Base-by-base conservation (phyloP, 2,797 vertebrate genomes). In the Enteromius trimaculatus region DNA sequence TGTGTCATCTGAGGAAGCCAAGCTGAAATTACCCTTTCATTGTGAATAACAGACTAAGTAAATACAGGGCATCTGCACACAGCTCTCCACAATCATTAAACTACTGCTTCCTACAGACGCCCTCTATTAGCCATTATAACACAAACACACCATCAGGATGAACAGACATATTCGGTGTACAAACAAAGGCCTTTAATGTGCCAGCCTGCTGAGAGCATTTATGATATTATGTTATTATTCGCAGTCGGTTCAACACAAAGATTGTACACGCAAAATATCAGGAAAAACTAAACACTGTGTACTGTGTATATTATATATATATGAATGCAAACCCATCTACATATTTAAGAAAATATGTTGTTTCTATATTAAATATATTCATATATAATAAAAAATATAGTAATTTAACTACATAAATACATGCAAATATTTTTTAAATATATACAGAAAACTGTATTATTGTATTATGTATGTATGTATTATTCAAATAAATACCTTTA, bases 21-120 rank as follows among this genome's bases (percentile, higher is more conserved):
- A 80, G 53, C 82, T 78, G 85, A 90, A 90, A 90, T 89, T 84
- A 82, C 74, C 79, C 6, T 72, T 81, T 53, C 80, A 81, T 77
- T 86, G 77, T 86, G 84, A 84, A 72, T 82, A 84, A 85, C 83
- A 85, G 86, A 79, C 72, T 19, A 80, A 89, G 91, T 93, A 94
- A 94, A 92, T 92, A 93, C 90, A 93, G 92, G 90, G 93, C 93
- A 92, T 90, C 76, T 87, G 89, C 89, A 90, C 88, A 90, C 89
- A 89, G 89, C 53, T 75, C 87, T 85, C 81, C 90, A 91, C 92
- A 93, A 89, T 94, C 89, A 94, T 94, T 94, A 94, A 68, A 77
- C 74, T 76, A 68, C 74, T 47, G 78, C 80, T 79, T 81, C 77
- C 83, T 84, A 83, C 65, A 78, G 65, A 83, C 66, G 82, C 66